Percentiles rank a stretch among this genome's conserved stretches.
phyloP scores from a whole-genome alignment of 2,888 invertebrate genomes.

The Margaritifera margaritifera region DNA sequence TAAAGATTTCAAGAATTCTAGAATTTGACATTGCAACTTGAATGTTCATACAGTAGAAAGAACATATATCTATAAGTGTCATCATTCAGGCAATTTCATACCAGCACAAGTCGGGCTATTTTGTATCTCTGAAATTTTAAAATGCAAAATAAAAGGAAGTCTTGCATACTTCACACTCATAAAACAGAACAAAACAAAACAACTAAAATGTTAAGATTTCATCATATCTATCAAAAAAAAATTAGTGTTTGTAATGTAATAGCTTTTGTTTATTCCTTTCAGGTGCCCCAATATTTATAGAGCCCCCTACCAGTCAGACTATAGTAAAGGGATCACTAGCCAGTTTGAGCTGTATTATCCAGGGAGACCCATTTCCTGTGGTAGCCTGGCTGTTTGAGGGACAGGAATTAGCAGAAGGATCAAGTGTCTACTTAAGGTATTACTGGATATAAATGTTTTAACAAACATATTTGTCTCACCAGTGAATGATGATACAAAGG shows the following conservation, averaged over 20 bases:
- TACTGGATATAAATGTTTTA: not conserved
- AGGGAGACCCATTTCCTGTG: slow-evolving; percentile 56
- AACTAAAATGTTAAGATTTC: no score
- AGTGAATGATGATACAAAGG: not conserved
- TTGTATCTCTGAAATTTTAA: no score
- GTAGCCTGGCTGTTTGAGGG: slow-evolving; percentile 61
- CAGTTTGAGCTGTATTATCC: slow-evolving; percentile 56
- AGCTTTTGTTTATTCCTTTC: slow-evolving; percentile 7
- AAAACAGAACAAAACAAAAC: no score
- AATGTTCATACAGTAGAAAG: no score
- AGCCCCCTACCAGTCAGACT: slow-evolving; percentile 53
- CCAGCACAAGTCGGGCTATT: no score
- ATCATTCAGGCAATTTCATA: no score
- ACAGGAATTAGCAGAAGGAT: slow-evolving; percentile 27
- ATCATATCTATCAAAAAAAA: not conserved
- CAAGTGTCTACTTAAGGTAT: slow-evolving; percentile 50
- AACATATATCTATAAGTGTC: no score
- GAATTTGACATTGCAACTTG: no score
- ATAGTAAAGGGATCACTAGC: slow-evolving; percentile 57
- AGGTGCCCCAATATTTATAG: slow-evolving; percentile 62
- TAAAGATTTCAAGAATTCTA: no score
- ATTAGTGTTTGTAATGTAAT: not conserved
- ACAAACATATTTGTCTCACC: not conserved
- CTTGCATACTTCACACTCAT: no score
- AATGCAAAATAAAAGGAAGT: no score